A percentile compares a stretch with the other conserved stretches of the same genome.
Conservation (phyloP, 2,113 vertebrate genomes). For the Gymnobelideus leadbeateri region DNA sequence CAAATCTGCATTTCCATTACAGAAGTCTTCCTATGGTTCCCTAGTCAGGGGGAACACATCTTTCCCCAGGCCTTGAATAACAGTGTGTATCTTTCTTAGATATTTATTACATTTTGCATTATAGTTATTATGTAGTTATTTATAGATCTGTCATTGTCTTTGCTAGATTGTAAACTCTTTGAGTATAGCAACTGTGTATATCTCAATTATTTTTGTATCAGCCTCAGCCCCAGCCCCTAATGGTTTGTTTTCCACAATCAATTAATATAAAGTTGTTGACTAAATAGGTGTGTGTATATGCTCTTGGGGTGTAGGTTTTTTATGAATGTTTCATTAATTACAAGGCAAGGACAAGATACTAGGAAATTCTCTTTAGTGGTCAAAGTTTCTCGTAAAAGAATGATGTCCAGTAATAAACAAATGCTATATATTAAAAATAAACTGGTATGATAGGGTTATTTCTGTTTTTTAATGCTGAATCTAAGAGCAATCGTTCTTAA, state of each 20-base stretch:
- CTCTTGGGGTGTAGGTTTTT: constrained; percentile 1
- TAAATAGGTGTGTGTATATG: background rate
- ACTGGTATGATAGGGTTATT: background rate
- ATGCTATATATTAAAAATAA: constrained; percentile 24
- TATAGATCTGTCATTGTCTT: background rate
- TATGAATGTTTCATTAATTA: constrained; percentile 8
- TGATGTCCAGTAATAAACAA: constrained; percentile 10
- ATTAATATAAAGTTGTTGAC: background rate
- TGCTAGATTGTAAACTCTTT: background rate
- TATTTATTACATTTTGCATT: background rate
- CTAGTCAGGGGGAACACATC: background rate
- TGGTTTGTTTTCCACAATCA: background rate
- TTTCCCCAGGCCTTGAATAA: background rate
- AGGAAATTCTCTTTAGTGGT: constrained; percentile 20
- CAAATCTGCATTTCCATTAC: no score
- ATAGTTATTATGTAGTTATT: background rate
- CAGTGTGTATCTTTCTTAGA: background rate
- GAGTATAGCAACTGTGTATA: background rate
- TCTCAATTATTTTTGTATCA: background rate
- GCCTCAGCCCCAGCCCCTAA: background rate
- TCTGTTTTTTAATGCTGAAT: constrained; percentile 24
- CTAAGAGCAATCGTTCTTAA: constrained; percentile 40
- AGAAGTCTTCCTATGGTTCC: background rate
- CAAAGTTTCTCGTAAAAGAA: constrained; percentile 43
- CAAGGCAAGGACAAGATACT: constrained; percentile 10